Evolutionary conservation across 2,113 vertebrate genomes (phyloP).

Genomic region (Psittacula cyanocephala): DNA sequence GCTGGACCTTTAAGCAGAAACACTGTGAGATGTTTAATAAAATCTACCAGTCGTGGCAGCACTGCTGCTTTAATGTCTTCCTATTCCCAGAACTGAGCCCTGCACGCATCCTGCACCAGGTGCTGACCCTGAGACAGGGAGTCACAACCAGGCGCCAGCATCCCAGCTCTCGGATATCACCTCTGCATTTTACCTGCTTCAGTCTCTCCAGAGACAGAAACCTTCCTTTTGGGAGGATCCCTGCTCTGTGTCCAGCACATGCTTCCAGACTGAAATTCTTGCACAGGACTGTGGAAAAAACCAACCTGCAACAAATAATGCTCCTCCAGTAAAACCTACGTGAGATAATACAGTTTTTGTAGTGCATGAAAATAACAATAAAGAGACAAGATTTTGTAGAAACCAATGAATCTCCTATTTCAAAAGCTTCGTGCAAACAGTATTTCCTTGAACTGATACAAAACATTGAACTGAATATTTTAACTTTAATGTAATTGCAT

Average conservation of each 20-base stretch:
- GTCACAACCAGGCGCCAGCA: accelerated
- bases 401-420: conserved; percentile 39
- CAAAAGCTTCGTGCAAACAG: neutral
- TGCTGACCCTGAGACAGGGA: neutral
- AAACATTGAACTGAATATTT: conserved; percentile 34
- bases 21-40: neutral
- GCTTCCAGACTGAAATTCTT: conserved; percentile 10
- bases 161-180: neutral
- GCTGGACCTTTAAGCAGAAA: neutral
- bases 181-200: neutral
- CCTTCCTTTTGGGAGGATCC: neutral
- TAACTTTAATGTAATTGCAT: conserved; percentile 13
- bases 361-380: conserved; percentile 41
- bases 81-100: neutral
- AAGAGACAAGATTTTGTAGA: conserved; percentile 4
- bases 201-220: neutral
- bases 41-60: neutral
- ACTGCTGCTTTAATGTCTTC: neutral
- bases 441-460: neutral
- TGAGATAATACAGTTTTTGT: conserved; percentile 53
- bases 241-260: neutral
- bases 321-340: conserved; percentile 50
- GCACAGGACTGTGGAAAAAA: neutral
- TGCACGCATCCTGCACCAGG: neutral
- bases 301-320: neutral